Conservation (phyloP, 2,113 vertebrate species). For the Azemiops feae region DNA sequence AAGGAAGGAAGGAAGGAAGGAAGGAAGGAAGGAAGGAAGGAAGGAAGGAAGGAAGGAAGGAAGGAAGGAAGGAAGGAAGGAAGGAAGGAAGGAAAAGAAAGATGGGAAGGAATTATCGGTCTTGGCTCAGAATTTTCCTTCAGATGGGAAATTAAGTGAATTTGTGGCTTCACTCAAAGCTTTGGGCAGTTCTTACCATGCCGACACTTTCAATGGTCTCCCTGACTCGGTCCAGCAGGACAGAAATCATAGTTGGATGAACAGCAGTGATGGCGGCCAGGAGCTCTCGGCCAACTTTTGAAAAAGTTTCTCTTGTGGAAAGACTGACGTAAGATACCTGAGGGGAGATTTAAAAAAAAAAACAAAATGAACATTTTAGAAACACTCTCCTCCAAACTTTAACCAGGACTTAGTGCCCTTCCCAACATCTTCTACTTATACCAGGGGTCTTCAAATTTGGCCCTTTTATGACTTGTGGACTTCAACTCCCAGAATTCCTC, state of each 20-base stretch:
- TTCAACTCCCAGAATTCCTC: too few species aligned
- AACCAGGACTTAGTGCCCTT: too few species aligned
- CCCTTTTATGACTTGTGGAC: too few species aligned
- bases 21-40: too few species aligned
- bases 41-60: too few species aligned
- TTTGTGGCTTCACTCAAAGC: not conserved
- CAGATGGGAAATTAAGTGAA: not conserved
- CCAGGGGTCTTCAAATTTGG: too few species aligned
- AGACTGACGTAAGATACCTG: slow-evolving; percentile 91
- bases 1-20: too few species aligned
- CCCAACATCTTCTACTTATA: not conserved
- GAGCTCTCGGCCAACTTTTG: slow-evolving; percentile 93
- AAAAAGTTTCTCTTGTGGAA: slow-evolving; percentile 90
- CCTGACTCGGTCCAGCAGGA: slow-evolving; percentile 83
- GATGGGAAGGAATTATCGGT: not conserved
- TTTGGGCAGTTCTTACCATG: slow-evolving; percentile 78
- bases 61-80: too few species aligned
- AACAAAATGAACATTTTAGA: not conserved
- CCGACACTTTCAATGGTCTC: slow-evolving; percentile 91
- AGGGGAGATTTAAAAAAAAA: not conserved
- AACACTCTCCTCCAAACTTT: not conserved
- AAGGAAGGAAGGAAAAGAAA: not conserved
- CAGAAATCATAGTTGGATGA: slow-evolving; percentile 84
- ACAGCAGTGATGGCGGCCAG: slow-evolving; percentile 83
- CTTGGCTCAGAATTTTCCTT: not conserved